Evolutionary conservation across 2,113 vertebrate species (phyloP).

Genomic region (Neodon shergylaensis): DNA sequence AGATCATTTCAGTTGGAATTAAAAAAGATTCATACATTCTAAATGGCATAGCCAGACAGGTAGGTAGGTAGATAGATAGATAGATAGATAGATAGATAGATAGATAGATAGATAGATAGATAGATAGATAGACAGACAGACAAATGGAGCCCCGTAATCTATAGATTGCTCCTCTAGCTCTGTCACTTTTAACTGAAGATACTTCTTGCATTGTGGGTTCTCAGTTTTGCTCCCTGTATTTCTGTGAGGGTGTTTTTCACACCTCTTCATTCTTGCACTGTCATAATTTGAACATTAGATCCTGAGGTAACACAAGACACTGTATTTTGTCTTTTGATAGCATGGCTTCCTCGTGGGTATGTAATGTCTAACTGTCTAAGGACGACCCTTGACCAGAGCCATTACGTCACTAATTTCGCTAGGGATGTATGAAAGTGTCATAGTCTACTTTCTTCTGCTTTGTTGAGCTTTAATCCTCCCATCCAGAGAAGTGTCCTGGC

Average conservation of each 20-base stretch:
- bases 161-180: background rate
- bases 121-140: background rate
- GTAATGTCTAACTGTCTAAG: no score
- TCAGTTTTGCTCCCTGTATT: background rate
- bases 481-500: background rate
- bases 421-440: background rate
- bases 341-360: background rate
- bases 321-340: background rate
- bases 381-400: background rate
- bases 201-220: background rate
- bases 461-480: background rate
- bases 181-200: background rate
- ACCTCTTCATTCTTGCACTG: background rate
- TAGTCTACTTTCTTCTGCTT: background rate
- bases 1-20: background rate
- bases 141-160: background rate
- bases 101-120: background rate
- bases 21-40: background rate
- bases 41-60: background rate
- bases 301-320: background rate
- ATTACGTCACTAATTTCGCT: background rate
- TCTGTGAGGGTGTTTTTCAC: background rate
- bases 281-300: background rate
- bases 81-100: background rate
- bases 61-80: background rate